Evolutionary conservation across 2,113 vertebrate species (phyloP).

Genomic region (Megalops atlanticus): DNA sequence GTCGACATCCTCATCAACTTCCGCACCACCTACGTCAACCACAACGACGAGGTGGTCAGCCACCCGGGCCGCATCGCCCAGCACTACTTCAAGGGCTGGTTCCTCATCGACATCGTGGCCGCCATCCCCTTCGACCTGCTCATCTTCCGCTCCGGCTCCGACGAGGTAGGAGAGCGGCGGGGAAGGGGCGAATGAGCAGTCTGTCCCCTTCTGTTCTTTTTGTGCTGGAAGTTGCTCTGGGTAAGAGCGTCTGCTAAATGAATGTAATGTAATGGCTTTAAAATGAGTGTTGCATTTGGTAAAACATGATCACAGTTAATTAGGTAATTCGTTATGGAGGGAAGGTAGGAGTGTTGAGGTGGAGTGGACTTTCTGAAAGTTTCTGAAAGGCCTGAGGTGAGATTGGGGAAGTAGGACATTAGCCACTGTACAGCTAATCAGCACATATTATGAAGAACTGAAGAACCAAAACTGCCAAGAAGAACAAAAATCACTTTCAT

Average conservation of each 20-base stretch:
- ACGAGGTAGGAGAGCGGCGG: conserved; percentile 79
- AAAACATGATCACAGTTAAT: background rate
- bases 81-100: conserved; percentile 99
- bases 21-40: conserved; percentile 97
- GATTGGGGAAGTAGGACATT: too few species aligned
- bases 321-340: background rate
- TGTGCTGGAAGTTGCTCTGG: too few species aligned
- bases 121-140: conserved; percentile 97
- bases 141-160: conserved; percentile 90
- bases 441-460: too few species aligned
- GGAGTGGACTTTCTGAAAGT: too few species aligned
- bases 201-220: too few species aligned
- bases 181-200: background rate
- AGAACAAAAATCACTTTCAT: too few species aligned
- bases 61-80: conserved; percentile 90
- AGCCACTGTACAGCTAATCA: too few species aligned
- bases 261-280: too few species aligned
- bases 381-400: too few species aligned
- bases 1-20: conserved; percentile 98
- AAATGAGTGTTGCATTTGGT: too few species aligned
- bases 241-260: too few species aligned
- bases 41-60: conserved; percentile 96
- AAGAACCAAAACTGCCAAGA: too few species aligned
- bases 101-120: conserved; percentile 97
- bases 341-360: background rate